Percentiles rank a stretch among this genome's conserved stretches.
Evolutionary conservation across 2,888 invertebrate genomes (phyloP).

Genomic region (Polydrusus tereticollis): DNA sequence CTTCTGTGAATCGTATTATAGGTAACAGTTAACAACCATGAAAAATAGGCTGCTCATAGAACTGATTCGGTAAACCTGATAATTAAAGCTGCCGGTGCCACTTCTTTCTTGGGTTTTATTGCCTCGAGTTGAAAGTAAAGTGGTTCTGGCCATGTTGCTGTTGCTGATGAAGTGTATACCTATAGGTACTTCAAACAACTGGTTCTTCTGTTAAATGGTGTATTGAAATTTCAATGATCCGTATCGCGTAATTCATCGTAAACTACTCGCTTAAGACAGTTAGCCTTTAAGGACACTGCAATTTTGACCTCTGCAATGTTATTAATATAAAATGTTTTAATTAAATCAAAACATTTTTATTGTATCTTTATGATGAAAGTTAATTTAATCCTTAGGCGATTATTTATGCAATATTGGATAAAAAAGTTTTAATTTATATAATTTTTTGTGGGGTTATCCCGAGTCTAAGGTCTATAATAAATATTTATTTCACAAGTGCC

Average conservation of each 20-base stretch:
- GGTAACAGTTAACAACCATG: conserved; percentile 24
- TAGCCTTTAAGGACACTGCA: too few relatives aligned
- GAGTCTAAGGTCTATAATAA: too few relatives aligned
- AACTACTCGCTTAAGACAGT: too few relatives aligned
- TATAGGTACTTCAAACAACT: conserved; percentile 15
- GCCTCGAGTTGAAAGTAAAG: conserved; percentile 28
- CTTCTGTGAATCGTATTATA: conserved; percentile 8
- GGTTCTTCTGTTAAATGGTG: conserved; percentile 16
- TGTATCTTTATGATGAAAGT: too few relatives aligned
- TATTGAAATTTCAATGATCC: conserved; percentile 12
- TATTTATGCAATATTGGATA: too few relatives aligned
- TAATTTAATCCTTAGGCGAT: too few relatives aligned
- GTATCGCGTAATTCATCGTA: conserved; percentile 5
- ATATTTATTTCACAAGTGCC: too few relatives aligned
- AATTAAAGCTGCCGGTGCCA: conserved; percentile 17
- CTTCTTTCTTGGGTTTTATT: conserved; percentile 26
- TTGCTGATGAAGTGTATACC: background rate
- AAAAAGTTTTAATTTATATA: too few relatives aligned
- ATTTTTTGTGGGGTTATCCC: too few relatives aligned
- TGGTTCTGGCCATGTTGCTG: conserved; percentile 27
- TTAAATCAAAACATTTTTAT: too few relatives aligned
- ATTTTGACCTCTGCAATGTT: too few relatives aligned
- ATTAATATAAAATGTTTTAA: too few relatives aligned
- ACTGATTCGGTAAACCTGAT: conserved; percentile 27
- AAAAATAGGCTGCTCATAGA: conserved; percentile 22